A percentile compares a stretch with the other conserved stretches of the same genome.
phyloP scores from a whole-genome alignment of 2,797 vertebrate genomes.

The Oceanodroma leucorhoa region DNA sequence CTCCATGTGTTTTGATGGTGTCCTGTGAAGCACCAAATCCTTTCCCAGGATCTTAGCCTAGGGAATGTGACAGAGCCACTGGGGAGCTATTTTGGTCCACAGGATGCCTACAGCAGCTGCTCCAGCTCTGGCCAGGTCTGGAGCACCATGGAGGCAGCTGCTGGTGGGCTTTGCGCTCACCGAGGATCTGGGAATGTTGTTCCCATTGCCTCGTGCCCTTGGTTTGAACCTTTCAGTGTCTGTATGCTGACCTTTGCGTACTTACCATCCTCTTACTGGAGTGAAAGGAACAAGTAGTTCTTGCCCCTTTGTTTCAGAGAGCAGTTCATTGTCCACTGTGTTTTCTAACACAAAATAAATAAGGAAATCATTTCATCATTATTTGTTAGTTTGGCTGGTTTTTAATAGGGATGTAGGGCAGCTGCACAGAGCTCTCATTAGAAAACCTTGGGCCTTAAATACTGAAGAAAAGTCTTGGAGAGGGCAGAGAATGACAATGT shows the following conservation, averaged over 20 bases:
- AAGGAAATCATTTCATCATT: slow-evolving; percentile 53
- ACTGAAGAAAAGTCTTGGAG: neutral
- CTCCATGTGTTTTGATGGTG: neutral
- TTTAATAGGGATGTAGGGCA: slow-evolving; percentile 34
- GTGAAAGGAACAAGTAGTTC: slow-evolving; percentile 12
- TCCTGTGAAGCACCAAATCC: neutral
- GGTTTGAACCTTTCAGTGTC: slow-evolving; percentile 34
- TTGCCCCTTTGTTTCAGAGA: slow-evolving; percentile 54
- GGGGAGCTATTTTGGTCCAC: neutral
- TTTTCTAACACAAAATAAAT: slow-evolving; percentile 64
- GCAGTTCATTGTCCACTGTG: slow-evolving; percentile 34
- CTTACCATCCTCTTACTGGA: slow-evolving; percentile 14
- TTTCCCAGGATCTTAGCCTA: neutral
- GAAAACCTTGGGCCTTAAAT: slow-evolving; percentile 14
- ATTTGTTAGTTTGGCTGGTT: slow-evolving; percentile 52
- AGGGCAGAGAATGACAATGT: neutral
- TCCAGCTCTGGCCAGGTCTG: neutral
- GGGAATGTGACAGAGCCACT: neutral
- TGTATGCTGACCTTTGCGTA: slow-evolving; percentile 12
- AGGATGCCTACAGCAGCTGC: neutral
- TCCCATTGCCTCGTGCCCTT: slow-evolving; percentile 13
- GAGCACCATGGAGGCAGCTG: slow-evolving; percentile 1
- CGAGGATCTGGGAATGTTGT: neutral
- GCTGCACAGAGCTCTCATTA: neutral
- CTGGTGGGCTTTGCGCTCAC: neutral